Conservation (phyloP, 1,140 invertebrate species). For the Lysiphlebus fabarum region DNA sequence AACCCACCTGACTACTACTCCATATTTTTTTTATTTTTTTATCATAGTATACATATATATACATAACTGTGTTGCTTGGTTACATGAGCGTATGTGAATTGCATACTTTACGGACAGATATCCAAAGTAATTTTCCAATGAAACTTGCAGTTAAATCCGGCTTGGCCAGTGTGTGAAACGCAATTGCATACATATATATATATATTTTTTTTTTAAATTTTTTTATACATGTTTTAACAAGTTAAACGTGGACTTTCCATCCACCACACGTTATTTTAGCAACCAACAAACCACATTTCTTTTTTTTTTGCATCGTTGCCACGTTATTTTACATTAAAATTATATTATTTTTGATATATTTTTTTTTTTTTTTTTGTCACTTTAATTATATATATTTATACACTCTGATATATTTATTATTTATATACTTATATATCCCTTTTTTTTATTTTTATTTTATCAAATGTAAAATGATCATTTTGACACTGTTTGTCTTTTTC, state of each 20-base stretch:
- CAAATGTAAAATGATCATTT: too few species aligned
- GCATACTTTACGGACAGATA: neutral
- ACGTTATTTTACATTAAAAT: neutral
- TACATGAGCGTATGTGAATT: too few species aligned
- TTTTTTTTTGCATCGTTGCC: slow-evolving; percentile 29
- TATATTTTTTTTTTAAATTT: neutral
- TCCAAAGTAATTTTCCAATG: slow-evolving; percentile 11
- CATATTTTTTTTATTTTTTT: too few species aligned
- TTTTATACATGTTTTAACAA: slow-evolving; percentile 15
- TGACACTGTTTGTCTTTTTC: slow-evolving; percentile 12
- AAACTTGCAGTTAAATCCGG: slow-evolving; percentile 7
- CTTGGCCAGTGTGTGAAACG: slow-evolving; percentile 1
- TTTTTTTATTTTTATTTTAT: too few species aligned
- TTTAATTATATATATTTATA: too few species aligned
- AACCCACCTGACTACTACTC: neutral
- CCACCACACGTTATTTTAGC: slow-evolving; percentile 39
- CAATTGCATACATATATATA: neutral
- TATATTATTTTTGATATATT: too few species aligned
- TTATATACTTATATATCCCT: too few species aligned
- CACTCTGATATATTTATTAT: too few species aligned
- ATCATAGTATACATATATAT: too few species aligned
- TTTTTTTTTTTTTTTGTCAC: too few species aligned
- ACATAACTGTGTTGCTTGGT: too few species aligned
- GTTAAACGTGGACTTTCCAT: slow-evolving; percentile 34
- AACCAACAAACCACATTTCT: slow-evolving; percentile 7